Evolutionary conservation across 2,797 vertebrate species (phyloP).

Genomic region (Hyperoplus immaculatus): DNA sequence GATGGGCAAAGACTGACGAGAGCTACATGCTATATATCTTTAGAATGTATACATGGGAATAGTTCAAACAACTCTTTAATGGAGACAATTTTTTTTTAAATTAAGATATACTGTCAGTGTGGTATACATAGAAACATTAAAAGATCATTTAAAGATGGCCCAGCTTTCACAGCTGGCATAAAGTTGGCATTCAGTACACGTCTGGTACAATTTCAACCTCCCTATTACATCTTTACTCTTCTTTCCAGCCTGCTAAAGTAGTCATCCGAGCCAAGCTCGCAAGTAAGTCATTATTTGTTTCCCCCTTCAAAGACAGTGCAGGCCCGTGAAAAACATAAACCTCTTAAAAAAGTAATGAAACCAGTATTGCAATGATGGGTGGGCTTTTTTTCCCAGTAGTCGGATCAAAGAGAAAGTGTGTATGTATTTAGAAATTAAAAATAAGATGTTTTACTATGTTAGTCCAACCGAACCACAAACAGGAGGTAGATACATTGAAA

Average conservation of each 20-base stretch:
- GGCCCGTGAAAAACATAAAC: constrained; percentile 52
- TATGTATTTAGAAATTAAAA: constrained; percentile 26
- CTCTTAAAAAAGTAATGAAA: constrained; percentile 27
- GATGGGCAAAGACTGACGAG: not conserved
- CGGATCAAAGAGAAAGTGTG: constrained; percentile 62
- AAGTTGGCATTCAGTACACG: not conserved
- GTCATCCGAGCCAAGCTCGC: constrained; percentile 27
- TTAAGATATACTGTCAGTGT: not conserved
- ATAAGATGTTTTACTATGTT: constrained; percentile 23
- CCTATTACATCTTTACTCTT: constrained; percentile 25
- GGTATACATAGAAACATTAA: not conserved
- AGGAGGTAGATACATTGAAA: constrained; percentile 22
- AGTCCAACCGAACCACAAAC: constrained; percentile 23
- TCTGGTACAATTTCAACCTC: constrained; percentile 7
- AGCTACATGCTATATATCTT: not conserved
- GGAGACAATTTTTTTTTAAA: not conserved
- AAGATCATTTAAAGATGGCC: not conserved
- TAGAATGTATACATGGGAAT: not conserved
- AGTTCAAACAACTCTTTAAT: not conserved
- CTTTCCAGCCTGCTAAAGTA: not conserved
- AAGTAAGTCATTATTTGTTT: constrained; percentile 52
- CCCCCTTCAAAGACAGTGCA: constrained; percentile 39
- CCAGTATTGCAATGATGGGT: constrained; percentile 12
- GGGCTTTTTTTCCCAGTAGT: constrained; percentile 5
- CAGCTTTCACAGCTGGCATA: constrained; percentile 1